phyloP scores from a whole-genome alignment of 2,113 vertebrate species.

The Varanus komodoensis region DNA sequence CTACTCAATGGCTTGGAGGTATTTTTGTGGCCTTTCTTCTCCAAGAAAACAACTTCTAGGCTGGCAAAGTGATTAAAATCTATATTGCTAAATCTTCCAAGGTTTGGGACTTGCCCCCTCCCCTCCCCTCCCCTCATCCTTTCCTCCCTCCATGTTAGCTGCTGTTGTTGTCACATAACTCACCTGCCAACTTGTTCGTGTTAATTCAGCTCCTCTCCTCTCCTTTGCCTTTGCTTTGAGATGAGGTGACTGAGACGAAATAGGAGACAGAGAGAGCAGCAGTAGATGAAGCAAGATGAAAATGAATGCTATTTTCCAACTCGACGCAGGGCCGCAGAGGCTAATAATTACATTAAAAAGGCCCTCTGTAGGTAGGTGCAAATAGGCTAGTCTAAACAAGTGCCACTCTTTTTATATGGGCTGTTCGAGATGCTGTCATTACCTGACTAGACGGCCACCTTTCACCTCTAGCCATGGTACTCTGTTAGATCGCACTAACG shows the following conservation, averaged over 20 bases:
- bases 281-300: slow-evolving; percentile 81
- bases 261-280: slow-evolving; percentile 63
- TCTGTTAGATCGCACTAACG: slow-evolving; percentile 84
- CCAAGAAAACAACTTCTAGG: slow-evolving; percentile 74
- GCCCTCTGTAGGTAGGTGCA: slow-evolving; percentile 86
- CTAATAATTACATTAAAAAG: slow-evolving; percentile 88
- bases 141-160: slow-evolving; percentile 13
- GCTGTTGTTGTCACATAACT: slow-evolving; percentile 79
- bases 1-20: slow-evolving; percentile 39
- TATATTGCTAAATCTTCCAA: slow-evolving; percentile 77
- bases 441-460: slow-evolving; percentile 82
- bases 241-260: slow-evolving; percentile 75
- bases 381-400: slow-evolving; percentile 88
- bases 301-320: slow-evolving; percentile 86
- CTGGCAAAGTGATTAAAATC: slow-evolving; percentile 80
- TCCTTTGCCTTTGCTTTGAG: slow-evolving; percentile 75
- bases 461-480: slow-evolving; percentile 85
- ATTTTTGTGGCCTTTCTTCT: slow-evolving; percentile 61
- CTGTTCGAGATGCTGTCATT: slow-evolving; percentile 82
- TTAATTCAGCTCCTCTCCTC: slow-evolving; percentile 81
- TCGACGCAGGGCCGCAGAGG: slow-evolving; percentile 80
- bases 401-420: slow-evolving; percentile 79
- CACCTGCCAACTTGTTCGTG: slow-evolving; percentile 84
- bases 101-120: slow-evolving; percentile 23
- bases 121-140: background rate